phyloP scores from a whole-genome alignment of 1,140 invertebrate species.

The Spodoptera litura region DNA sequence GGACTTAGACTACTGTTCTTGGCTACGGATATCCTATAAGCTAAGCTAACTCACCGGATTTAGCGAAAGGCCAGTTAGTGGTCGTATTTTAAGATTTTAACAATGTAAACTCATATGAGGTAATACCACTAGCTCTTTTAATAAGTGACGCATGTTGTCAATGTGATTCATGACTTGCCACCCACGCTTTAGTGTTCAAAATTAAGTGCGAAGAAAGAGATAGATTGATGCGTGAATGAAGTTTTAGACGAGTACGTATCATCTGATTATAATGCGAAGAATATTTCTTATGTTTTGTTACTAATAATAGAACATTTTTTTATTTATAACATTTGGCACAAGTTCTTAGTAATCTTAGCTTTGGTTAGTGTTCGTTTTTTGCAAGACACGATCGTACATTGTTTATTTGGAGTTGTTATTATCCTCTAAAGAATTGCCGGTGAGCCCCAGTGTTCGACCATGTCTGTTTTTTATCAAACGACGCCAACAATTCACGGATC shows the following conservation, averaged over 20 bases:
- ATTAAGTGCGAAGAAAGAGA: neutral
- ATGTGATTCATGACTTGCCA: slow-evolving; percentile 29
- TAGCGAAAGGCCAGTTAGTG: neutral
- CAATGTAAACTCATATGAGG: slow-evolving; percentile 32
- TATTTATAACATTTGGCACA: neutral
- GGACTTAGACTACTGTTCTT: neutral
- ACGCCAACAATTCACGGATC: slow-evolving; percentile 11
- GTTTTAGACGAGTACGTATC: neutral
- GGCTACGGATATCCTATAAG: neutral
- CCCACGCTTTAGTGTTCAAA: slow-evolving; percentile 23
- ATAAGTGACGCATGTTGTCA: slow-evolving; percentile 37
- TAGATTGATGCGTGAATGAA: slow-evolving; percentile 20
- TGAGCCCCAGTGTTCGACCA: neutral
- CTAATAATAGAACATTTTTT: neutral
- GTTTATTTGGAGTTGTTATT: slow-evolving; percentile 9
- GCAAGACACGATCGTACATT: neutral
- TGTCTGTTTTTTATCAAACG: slow-evolving; percentile 34
- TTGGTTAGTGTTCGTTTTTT: neutral
- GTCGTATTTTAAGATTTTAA: neutral
- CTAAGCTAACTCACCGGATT: neutral
- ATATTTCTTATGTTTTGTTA: neutral
- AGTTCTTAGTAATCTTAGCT: neutral
- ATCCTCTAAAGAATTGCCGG: neutral
- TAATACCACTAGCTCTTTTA: slow-evolving; percentile 23
- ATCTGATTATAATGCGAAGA: neutral